phyloP scores from a whole-genome alignment of 2,888 invertebrate genomes.

The Cheilosia urbana region DNA sequence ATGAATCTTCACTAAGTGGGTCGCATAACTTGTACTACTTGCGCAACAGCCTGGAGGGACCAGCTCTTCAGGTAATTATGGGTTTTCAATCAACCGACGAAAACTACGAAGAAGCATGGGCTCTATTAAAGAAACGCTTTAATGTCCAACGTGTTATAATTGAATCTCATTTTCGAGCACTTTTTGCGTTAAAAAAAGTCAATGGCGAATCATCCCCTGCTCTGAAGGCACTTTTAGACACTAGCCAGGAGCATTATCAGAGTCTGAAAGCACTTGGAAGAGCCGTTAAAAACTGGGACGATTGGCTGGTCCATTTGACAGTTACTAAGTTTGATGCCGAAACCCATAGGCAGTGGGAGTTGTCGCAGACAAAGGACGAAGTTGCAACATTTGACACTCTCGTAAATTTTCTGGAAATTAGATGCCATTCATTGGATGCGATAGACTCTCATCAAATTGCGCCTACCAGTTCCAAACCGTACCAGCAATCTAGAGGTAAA shows the following conservation, averaged over 20 bases:
- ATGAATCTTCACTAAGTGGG: constrained; percentile 1
- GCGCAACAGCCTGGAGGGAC: constrained; percentile 28
- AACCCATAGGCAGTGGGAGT: constrained; percentile 49
- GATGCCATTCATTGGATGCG: constrained; percentile 40
- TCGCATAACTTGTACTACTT: constrained; percentile 52
- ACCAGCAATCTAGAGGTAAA: background rate
- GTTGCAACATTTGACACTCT: constrained; percentile 25
- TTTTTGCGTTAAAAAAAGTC: constrained; percentile 14
- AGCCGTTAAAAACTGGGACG: constrained; percentile 49
- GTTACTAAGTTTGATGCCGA: constrained; percentile 21
- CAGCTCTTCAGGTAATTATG: constrained; percentile 35
- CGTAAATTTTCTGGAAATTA: constrained; percentile 35
- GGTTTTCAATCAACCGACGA: constrained; percentile 8
- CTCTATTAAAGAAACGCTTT: constrained; percentile 14
- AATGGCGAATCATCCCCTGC: constrained; percentile 23
- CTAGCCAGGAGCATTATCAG: constrained; percentile 29
- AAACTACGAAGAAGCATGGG: constrained; percentile 12
- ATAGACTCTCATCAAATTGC: constrained; percentile 4
- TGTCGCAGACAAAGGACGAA: constrained; percentile 26
- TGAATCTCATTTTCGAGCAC: constrained; percentile 24
- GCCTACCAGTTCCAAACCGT: background rate
- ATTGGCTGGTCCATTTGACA: constrained; percentile 47
- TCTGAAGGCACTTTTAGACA: constrained; percentile 19
- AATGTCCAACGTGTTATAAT: constrained; percentile 38
- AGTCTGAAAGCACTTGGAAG: constrained; percentile 36